phyloP scores from a whole-genome alignment of 1,140 invertebrate genomes.

The Helicoverpa armigera region DNA sequence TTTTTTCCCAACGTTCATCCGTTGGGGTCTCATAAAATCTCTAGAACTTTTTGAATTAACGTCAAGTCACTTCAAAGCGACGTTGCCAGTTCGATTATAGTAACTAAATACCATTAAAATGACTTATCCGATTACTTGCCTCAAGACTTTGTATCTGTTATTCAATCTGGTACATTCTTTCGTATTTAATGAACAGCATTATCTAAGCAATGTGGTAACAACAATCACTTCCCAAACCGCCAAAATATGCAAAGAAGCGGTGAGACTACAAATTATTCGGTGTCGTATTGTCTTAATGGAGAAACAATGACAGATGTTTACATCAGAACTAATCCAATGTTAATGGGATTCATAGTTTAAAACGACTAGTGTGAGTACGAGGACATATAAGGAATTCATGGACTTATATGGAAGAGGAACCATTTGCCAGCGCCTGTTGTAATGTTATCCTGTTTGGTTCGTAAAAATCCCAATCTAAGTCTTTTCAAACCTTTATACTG shows the following conservation, averaged over 20 bases:
- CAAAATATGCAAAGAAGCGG: too few relatives aligned
- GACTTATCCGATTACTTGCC: not conserved
- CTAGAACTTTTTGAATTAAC: not conserved
- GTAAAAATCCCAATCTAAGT: too few relatives aligned
- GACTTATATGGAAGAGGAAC: too few relatives aligned
- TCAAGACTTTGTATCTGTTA: not conserved
- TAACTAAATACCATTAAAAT: slow-evolving; percentile 22
- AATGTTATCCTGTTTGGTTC: too few relatives aligned
- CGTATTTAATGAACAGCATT: not conserved
- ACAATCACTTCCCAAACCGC: not conserved
- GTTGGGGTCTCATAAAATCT: slow-evolving; percentile 17
- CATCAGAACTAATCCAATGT: too few relatives aligned
- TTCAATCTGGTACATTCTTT: not conserved
- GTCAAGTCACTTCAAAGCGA: slow-evolving; percentile 10
- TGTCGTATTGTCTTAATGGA: too few relatives aligned
- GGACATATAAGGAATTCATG: too few relatives aligned
- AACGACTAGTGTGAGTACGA: too few relatives aligned
- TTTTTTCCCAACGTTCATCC: slow-evolving; percentile 2
- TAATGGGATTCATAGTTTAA: too few relatives aligned
- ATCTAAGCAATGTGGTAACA: not conserved
- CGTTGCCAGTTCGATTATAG: slow-evolving; percentile 7
- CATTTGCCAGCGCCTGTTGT: too few relatives aligned
- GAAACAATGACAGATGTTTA: not conserved
- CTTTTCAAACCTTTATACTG: too few relatives aligned
- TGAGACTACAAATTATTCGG: too few relatives aligned